phyloP scores from a whole-genome alignment of 1,140 invertebrate species.

The Cotesia vestalis region DNA sequence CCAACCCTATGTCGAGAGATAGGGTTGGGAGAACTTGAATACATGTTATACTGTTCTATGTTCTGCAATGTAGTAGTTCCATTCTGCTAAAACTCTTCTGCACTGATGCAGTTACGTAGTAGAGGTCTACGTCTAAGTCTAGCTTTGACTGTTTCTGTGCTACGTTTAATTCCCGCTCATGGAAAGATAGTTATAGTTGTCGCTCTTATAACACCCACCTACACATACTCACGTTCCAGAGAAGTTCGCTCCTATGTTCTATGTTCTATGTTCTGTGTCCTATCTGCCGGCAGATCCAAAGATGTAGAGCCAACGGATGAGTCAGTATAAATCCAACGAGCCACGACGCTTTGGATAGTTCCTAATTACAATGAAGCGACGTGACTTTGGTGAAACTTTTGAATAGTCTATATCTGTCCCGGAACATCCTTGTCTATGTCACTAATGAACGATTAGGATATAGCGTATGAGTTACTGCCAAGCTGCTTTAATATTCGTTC shows the following conservation, averaged over 20 bases:
- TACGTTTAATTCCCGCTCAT: background rate
- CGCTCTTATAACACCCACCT: background rate
- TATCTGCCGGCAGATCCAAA: constrained; percentile 22
- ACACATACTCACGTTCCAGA: background rate
- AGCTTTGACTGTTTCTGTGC: background rate
- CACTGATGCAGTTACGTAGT: no score
- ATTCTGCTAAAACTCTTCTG: no score
- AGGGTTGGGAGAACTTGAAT: background rate
- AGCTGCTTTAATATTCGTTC: no score
- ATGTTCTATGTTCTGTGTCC: no score
- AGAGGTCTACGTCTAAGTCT: no score
- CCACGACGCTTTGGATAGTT: constrained; percentile 26
- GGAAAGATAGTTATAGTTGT: background rate
- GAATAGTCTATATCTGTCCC: background rate
- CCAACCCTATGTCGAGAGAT: no score
- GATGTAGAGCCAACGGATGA: constrained; percentile 14
- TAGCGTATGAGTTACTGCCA: no score
- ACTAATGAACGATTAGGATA: background rate
- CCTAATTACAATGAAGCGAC: constrained; percentile 39
- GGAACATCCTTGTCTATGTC: background rate
- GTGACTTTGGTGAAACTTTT: constrained; percentile 22
- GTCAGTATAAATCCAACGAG: constrained; percentile 35
- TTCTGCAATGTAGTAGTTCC: no score
- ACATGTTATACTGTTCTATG: background rate
- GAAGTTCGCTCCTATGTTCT: constrained; percentile 10